Percentiles rank a stretch among this genome's conserved stretches.
phyloP scores from a whole-genome alignment of 1,140 invertebrate species.

The Brachionus sp. region DNA sequence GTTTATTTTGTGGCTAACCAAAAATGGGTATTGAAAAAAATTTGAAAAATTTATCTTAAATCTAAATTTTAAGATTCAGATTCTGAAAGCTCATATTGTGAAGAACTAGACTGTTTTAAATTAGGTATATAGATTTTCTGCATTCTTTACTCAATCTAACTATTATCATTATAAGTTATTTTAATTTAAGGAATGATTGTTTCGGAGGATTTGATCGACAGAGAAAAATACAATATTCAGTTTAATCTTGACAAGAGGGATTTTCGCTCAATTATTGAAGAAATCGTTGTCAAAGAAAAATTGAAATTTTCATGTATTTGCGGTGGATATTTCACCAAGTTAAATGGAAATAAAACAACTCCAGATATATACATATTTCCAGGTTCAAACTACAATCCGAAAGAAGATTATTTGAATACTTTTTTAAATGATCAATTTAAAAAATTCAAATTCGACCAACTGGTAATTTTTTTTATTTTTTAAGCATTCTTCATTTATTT shows the following conservation, averaged over 20 bases:
- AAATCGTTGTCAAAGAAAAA: constrained; percentile 16
- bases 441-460: not conserved
- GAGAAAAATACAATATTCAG: not conserved
- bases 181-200: not conserved
- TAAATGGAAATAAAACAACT: not conserved
- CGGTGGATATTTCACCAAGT: not conserved
- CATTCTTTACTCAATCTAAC: not conserved
- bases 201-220: not conserved
- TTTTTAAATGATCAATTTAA: constrained; percentile 23
- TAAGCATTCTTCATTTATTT: not conserved
- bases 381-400: not conserved
- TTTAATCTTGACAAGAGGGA: not conserved
- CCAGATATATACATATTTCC: not conserved
- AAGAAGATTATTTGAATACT: not conserved
- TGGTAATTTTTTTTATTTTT: not conserved
- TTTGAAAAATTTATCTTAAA: not conserved
- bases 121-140: not conserved
- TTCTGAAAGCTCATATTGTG: not conserved
- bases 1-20: not conserved
- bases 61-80: too few relatives aligned
- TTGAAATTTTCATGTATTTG: constrained; percentile 9
- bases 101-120: not conserved
- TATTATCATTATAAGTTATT: not conserved
- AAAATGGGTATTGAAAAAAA: not conserved
- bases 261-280: not conserved